These are phyloP conservation scores for Drosophila ananassae DNA, from an alignment of 1,140 invertebrate genomes.

Conservation along the genomic window DNA sequence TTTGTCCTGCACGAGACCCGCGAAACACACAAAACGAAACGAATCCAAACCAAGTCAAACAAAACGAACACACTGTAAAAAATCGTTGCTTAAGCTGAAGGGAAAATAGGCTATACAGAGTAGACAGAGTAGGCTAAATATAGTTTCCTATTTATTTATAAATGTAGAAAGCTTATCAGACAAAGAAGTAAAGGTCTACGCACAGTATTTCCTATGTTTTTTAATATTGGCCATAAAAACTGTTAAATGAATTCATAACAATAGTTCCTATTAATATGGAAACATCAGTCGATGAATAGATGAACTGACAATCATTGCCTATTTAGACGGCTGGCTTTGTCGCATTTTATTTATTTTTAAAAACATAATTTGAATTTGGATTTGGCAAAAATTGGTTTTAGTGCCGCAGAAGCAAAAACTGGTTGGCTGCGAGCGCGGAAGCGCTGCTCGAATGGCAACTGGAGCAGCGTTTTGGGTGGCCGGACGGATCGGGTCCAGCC, in stretches of 20 bases:
- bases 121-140: neutral
- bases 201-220: neutral
- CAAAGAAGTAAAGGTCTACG: neutral
- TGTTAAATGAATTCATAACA: constrained; percentile 1
- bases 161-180: neutral
- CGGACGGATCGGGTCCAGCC: constrained; percentile 41
- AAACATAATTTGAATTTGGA: neutral
- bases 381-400: constrained; percentile 4
- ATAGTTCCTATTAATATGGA: constrained; percentile 5
- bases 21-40: constrained; percentile 32
- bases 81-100: neutral
- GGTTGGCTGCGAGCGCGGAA: constrained; percentile 64
- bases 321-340: constrained; percentile 1
- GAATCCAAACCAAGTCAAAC: constrained; percentile 29
- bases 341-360: neutral
- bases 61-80: constrained; percentile 17
- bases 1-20: constrained; percentile 70
- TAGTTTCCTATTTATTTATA: constrained; percentile 1
- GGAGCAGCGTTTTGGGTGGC: constrained; percentile 77
- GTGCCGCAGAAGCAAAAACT: constrained; percentile 42
- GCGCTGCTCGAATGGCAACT: constrained; percentile 73
- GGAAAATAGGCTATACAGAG: too few relatives aligned
- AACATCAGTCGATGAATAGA: neutral
- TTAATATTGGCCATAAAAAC: neutral
- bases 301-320: constrained; percentile 1